Base-by-base conservation (phyloP, 2,888 invertebrate genomes). In the Smittia aterrima region DNA sequence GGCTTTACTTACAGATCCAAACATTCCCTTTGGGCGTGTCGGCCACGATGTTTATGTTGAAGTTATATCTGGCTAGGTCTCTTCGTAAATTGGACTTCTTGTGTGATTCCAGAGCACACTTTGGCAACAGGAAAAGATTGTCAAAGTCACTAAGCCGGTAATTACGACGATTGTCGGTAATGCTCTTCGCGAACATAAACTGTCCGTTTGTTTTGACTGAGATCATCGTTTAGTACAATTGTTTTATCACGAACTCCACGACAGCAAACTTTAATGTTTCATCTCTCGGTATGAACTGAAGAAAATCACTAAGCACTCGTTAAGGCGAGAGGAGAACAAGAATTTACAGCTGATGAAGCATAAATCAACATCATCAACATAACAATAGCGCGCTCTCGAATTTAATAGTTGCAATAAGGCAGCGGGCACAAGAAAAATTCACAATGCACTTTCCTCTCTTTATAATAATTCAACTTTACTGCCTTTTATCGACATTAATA, bases 1-100 rank as follows among this genome's bases (percentile, higher is more conserved):
- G 53, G 4, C 18, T 6, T 13, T 40, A 72, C 72, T 72, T 72
- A 72, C 72, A 72, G 53, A 72, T 72, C 72, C 72, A 72, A 13
- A 72, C 72, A 72, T 72, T 72, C 54, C 72, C 72, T 41, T 72
- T 72, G 38, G 72, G 72, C 24, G 72, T 72, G 72, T 72, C 72
- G 13, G 72, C 72, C 2, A 72, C 58, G 22, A 72, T 72, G 53
- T 62, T 72, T 18, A 72, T 72, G 54, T 72, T 72, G 72, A 72
- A 62, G 40, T 72, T 72, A 40, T 72, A 72, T 41, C 62, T n/a
- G 20, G 72, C 72, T 38, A 72, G 38, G 24, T 72, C 72, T 9
- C 62, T 18, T 1, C 72, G 58, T 24, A 72, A 40, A 41, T 62
- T 20, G 13, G 58, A 18, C 25, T 72, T 72, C 24, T 40, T 72